Percentiles rank a stretch among this genome's conserved stretches.
These are phyloP conservation scores for Tachysurus fulvidraco DNA, from an alignment of 2,113 vertebrate genomes.

Conservation along the genomic window DNA sequence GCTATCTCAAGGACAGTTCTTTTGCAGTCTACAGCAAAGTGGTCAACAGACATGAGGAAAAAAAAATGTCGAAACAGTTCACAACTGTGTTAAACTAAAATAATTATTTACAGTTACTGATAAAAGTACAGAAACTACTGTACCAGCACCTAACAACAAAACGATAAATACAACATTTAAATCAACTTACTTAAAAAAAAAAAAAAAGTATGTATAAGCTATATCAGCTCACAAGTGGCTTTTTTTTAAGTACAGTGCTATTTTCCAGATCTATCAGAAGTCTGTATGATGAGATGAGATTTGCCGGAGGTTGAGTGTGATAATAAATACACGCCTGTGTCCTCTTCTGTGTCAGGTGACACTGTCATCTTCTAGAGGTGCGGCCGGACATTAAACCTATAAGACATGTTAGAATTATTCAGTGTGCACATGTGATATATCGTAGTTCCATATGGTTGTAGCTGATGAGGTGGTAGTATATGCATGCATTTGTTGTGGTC, in stretches of 20 bases:
- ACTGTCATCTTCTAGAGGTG: constrained; percentile 37
- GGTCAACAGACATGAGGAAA: constrained; percentile 51
- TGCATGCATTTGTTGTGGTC: constrained; percentile 27
- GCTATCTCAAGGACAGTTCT: constrained; percentile 20
- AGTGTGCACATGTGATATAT: not conserved
- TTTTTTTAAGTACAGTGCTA: constrained; percentile 60
- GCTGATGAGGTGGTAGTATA: constrained; percentile 26
- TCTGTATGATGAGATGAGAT: constrained; percentile 36
- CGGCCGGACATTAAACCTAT: constrained; percentile 56
- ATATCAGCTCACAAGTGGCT: constrained; percentile 52
- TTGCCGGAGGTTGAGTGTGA: constrained; percentile 22
- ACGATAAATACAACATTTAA: constrained; percentile 62
- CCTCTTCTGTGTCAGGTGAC: constrained; percentile 18
- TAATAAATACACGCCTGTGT: constrained; percentile 45
- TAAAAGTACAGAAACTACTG: constrained; percentile 55
- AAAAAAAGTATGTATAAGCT: constrained; percentile 47
- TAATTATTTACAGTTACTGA: constrained; percentile 72
- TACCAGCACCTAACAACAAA: constrained; percentile 54
- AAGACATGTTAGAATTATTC: constrained; percentile 5
- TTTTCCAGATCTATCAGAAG: constrained; percentile 40
- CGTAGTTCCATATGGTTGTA: not conserved
- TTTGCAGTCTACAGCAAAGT: constrained; percentile 68
- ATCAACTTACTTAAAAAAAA: constrained; percentile 38
- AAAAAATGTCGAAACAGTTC: constrained; percentile 41
- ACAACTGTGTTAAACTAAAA: constrained; percentile 62